phyloP scores from a whole-genome alignment of 2,888 invertebrate genomes.

The Acleris emargana region DNA sequence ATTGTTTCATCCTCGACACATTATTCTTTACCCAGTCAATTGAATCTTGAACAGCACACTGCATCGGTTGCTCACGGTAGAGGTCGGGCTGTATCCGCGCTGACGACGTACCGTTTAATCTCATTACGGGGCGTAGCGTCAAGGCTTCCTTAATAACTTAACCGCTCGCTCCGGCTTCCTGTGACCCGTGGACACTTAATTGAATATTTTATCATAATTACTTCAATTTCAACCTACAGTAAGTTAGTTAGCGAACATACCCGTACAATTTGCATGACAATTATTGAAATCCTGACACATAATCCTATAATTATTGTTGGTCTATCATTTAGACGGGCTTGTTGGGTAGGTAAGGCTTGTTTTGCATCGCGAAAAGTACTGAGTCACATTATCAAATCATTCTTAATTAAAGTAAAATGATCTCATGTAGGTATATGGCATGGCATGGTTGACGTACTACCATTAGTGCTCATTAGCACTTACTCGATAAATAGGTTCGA shows the following conservation, averaged over 20 bases:
- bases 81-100: constrained; percentile 41
- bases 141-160: constrained; percentile 76
- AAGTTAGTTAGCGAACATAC: constrained; percentile 7
- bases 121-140: constrained; percentile 66
- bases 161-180: constrained; percentile 55
- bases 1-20: constrained; percentile 13
- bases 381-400: no score
- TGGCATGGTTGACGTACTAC: constrained; percentile 45
- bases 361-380: no score
- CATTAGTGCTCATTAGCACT: constrained; percentile 53
- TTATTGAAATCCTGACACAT: no score
- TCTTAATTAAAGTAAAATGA: not conserved
- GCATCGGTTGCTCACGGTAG: constrained; percentile 40
- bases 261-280: constrained; percentile 9
- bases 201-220: constrained; percentile 56
- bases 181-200: constrained; percentile 53
- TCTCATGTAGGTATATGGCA: constrained; percentile 27
- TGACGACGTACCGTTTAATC: constrained; percentile 60
- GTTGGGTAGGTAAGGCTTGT: no score
- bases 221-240: constrained; percentile 26
- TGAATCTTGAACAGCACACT: constrained; percentile 19
- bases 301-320: no score
- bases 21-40: constrained; percentile 22
- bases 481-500: constrained; percentile 54
- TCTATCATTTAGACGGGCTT: no score